Evolutionary conservation across 92 coral and sea anemone species (phyloP).

Genomic region (Epizoanthus rinbou): DNA sequence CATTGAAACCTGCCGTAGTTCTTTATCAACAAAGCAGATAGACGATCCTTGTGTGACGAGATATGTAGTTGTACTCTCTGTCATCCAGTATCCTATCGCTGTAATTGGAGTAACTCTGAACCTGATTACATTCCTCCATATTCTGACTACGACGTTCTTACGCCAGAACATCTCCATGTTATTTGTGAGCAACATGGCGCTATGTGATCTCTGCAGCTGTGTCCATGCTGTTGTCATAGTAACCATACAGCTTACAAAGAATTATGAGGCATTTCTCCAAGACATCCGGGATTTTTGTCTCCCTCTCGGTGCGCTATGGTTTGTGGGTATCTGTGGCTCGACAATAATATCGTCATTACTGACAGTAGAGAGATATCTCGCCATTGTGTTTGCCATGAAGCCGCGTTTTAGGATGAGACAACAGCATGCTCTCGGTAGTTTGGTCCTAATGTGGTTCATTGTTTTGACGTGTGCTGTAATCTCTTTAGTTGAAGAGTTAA

Average conservation of each 20-base stretch:
- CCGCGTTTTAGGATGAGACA: conserved; percentile 56
- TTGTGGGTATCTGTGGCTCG: conserved; percentile 57
- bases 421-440: conserved; percentile 19
- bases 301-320: conserved; percentile 73
- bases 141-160: conserved; percentile 22
- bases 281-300: conserved; percentile 51
- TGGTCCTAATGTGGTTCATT: conserved; percentile 51
- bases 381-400: conserved; percentile 74
- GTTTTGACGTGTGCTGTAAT: conserved; percentile 54
- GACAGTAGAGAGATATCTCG: conserved; percentile 71
- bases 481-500: conserved; percentile 60
- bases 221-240: conserved; percentile 4
- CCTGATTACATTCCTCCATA: not conserved
- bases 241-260: not conserved
- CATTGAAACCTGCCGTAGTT: not conserved
- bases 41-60: conserved; percentile 26
- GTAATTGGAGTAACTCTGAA: not conserved
- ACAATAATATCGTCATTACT: conserved; percentile 60
- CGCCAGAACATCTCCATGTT: conserved; percentile 11
- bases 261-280: conserved; percentile 42
- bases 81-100: conserved; percentile 26
- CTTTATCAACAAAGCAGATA: not conserved
- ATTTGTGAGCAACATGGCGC: conserved; percentile 15
- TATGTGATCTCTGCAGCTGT: conserved; percentile 32
- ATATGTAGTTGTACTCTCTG: not conserved